Evolutionary conservation across 2,113 vertebrate genomes (phyloP).

Genomic region (Passer montanus): DNA sequence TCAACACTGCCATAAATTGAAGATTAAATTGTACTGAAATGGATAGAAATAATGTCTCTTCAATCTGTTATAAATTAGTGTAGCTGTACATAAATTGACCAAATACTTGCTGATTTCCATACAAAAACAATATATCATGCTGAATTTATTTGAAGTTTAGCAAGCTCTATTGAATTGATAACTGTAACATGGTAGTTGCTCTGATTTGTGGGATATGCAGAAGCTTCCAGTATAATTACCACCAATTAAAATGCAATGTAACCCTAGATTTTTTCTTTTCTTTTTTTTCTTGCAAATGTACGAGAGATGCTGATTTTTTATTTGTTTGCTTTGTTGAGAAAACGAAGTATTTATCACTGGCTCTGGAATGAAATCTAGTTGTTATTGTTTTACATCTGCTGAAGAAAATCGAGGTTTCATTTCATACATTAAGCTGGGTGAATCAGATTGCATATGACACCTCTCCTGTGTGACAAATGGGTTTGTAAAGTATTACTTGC

Average conservation of each 20-base stretch:
- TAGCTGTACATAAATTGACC: neutral
- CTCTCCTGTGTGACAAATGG: conserved; percentile 67
- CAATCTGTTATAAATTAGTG: neutral
- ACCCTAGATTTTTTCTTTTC: neutral
- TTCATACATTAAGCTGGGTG: conserved; percentile 41
- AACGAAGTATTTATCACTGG: conserved; percentile 8
- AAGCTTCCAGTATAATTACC: neutral
- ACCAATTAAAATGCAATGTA: neutral
- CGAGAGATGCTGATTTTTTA: neutral
- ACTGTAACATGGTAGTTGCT: neutral
- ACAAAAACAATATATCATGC: neutral
- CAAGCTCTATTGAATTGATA: neutral
- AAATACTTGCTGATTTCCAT: neutral
- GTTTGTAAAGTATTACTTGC: conserved; percentile 62
- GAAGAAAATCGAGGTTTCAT: conserved; percentile 42
- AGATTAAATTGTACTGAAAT: neutral
- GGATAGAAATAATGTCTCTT: neutral
- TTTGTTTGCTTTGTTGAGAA: neutral
- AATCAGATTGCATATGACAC: conserved; percentile 62
- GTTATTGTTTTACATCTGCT: neutral
- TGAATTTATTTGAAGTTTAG: neutral
- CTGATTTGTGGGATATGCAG: neutral
- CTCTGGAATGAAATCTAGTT: neutral
- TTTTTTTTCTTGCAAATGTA: neutral
- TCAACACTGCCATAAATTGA: neutral